phyloP scores from a whole-genome alignment of 2,113 vertebrate genomes.

The Petrocephalus microphthalmus region DNA sequence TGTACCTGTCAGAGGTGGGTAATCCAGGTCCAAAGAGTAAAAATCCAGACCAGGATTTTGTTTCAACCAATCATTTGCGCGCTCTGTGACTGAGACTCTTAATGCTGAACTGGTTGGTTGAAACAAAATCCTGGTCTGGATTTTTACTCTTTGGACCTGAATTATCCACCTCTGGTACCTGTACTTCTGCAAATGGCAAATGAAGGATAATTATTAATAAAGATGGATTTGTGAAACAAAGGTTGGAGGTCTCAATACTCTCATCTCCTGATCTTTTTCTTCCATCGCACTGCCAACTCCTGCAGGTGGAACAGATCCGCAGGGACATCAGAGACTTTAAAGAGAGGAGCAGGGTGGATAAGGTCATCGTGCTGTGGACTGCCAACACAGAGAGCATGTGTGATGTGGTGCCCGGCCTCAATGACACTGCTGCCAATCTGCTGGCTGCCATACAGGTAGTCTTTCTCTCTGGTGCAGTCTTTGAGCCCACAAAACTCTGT shows the following conservation, averaged over 20 bases:
- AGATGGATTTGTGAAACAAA: background rate
- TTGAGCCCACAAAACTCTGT: background rate
- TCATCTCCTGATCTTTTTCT: background rate
- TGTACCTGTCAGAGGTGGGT: too few species aligned
- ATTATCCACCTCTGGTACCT: too few species aligned
- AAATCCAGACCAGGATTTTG: too few species aligned
- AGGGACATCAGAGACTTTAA: constrained; percentile 81
- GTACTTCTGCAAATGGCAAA: too few species aligned
- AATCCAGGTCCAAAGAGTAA: too few species aligned
- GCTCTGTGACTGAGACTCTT: too few species aligned
- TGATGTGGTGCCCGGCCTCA: constrained; percentile 69
- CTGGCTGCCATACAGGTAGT: constrained; percentile 75
- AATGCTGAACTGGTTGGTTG: too few species aligned
- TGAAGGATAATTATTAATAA: too few species aligned
- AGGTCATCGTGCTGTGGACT: constrained; percentile 89
- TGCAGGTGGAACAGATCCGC: constrained; percentile 78
- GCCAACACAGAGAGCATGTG: constrained; percentile 92
- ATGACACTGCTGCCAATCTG: constrained; percentile 76
- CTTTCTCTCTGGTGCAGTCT: background rate
- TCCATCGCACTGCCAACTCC: rapidly evolving
- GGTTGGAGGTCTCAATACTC: background rate
- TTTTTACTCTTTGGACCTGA: too few species aligned
- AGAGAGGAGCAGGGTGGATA: constrained; percentile 68
- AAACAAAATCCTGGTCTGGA: too few species aligned
- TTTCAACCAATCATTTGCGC: too few species aligned